These are phyloP conservation scores for Arrhopalites spinosus DNA, from an alignment of 2,888 invertebrate genomes.

Conservation along the genomic window DNA sequence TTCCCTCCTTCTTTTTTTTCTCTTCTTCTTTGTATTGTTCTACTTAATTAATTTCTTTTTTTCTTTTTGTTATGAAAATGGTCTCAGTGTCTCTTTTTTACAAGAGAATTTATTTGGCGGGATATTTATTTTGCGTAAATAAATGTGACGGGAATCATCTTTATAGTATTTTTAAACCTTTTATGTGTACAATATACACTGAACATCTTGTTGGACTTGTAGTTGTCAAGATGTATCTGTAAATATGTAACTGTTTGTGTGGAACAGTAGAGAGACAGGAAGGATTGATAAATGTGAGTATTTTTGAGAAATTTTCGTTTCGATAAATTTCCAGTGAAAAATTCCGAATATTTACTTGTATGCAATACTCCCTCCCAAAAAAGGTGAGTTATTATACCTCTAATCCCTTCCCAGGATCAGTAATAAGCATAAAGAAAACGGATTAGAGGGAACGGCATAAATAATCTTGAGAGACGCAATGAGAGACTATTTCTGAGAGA, in stretches of 20 bases:
- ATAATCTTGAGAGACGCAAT: conserved; percentile 16
- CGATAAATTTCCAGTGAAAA: conserved; percentile 21
- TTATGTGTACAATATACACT: too few species aligned
- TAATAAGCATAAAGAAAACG: conserved; percentile 28
- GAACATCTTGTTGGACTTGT: background rate
- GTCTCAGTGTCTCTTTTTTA: too few species aligned
- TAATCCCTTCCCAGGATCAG: conserved; percentile 24
- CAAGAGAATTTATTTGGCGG: background rate
- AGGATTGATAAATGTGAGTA: conserved; percentile 11
- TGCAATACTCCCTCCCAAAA: background rate
- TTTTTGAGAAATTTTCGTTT: conserved; percentile 11
- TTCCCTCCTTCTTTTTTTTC: too few species aligned
- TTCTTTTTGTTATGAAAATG: too few species aligned
- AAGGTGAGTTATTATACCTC: conserved; percentile 29
- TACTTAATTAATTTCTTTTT: too few species aligned
- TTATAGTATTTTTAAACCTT: background rate
- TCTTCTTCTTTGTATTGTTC: too few species aligned
- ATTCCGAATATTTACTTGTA: conserved; percentile 10
- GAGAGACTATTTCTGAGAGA: background rate
- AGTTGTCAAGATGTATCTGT: too few species aligned
- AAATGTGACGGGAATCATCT: background rate
- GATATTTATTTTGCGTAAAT: background rate
- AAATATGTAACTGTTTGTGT: too few species aligned
- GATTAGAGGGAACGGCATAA: conserved; percentile 29
- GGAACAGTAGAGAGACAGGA: background rate